Evolutionary conservation across 2,888 invertebrate genomes (phyloP).

Genomic region (Ecliptopera silaceata): DNA sequence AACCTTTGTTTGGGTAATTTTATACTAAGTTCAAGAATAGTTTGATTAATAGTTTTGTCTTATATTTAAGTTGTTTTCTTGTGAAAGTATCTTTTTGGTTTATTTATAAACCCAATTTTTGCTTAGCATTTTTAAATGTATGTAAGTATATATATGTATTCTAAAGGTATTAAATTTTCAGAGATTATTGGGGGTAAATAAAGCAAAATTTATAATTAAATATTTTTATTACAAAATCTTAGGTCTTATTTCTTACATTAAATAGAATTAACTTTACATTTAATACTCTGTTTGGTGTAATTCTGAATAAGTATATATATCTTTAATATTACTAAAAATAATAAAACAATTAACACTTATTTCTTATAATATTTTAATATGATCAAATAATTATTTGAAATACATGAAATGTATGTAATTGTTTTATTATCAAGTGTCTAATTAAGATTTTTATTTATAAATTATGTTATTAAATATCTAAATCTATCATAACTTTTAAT

Average conservation of each 20-base stretch:
- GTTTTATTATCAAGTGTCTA: constrained; percentile 5
- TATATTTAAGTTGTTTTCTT: too few species aligned
- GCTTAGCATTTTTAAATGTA: too few species aligned
- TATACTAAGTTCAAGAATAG: too few species aligned
- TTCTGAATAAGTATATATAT: constrained; percentile 21
- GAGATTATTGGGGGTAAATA: too few species aligned
- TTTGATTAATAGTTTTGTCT: too few species aligned
- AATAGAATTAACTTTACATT: constrained; percentile 17
- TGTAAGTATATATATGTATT: too few species aligned
- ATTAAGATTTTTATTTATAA: background rate
- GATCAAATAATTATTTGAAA: too few species aligned
- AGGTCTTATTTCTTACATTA: constrained; percentile 24
- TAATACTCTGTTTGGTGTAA: constrained; percentile 31
- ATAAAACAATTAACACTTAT: constrained; percentile 4
- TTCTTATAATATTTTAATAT: too few species aligned
- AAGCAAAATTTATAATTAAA: constrained; percentile 9
- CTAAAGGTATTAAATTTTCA: too few species aligned
- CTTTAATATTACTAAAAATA: constrained; percentile 1
- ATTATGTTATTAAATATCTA: background rate
- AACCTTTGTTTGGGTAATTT: too few species aligned
- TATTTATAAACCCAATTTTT: too few species aligned
- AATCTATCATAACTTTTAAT: background rate
- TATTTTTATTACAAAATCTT: constrained; percentile 29
- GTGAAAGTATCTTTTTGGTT: too few species aligned
- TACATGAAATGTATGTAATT: background rate